Evolutionary conservation across 2,888 invertebrate genomes (phyloP).

Genomic region (Mimumesa dahlbomi): DNA sequence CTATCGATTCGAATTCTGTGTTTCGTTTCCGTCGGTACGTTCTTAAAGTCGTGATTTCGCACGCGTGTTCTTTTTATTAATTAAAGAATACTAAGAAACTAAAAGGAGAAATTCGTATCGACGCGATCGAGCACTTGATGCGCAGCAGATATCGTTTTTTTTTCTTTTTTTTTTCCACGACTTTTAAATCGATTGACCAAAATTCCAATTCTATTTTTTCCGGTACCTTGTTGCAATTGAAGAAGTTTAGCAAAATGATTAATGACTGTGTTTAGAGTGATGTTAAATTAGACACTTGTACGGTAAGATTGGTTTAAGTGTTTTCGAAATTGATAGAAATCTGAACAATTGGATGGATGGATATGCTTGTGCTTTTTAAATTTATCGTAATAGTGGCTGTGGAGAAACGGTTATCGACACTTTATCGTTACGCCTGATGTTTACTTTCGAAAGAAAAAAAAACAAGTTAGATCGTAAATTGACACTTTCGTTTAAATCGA

Average conservation of each 20-base stretch:
- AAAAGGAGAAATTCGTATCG: no score
- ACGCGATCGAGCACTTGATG: no score
- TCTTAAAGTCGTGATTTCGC: slow-evolving; percentile 17
- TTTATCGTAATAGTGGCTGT: slow-evolving; percentile 59
- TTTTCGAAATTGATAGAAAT: slow-evolving; percentile 32
- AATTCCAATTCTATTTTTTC: no score
- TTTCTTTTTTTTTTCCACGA: slow-evolving; percentile 24
- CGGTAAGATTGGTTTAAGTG: slow-evolving; percentile 25
- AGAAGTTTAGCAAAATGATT: slow-evolving; percentile 24
- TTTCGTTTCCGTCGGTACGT: slow-evolving; percentile 5
- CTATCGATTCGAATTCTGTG: slow-evolving; percentile 2
- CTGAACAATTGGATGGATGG: slow-evolving; percentile 31
- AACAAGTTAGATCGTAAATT: slow-evolving; percentile 36
- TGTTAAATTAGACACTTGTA: slow-evolving; percentile 45
- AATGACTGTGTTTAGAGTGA: slow-evolving; percentile 42
- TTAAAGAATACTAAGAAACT: not conserved
- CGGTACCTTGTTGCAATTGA: slow-evolving; percentile 43
- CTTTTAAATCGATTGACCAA: slow-evolving; percentile 45
- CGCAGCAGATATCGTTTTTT: slow-evolving; percentile 6
- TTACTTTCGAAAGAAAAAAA: slow-evolving; percentile 50
- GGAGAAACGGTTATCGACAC: slow-evolving; percentile 48
- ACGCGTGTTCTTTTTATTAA: slow-evolving; percentile 3
- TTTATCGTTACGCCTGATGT: slow-evolving; percentile 37
- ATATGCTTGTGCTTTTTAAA: slow-evolving; percentile 45
- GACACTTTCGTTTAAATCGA: slow-evolving; percentile 5